Conservation (phyloP, 2,888 invertebrate genomes). For the Phrixothrix hirtus region DNA sequence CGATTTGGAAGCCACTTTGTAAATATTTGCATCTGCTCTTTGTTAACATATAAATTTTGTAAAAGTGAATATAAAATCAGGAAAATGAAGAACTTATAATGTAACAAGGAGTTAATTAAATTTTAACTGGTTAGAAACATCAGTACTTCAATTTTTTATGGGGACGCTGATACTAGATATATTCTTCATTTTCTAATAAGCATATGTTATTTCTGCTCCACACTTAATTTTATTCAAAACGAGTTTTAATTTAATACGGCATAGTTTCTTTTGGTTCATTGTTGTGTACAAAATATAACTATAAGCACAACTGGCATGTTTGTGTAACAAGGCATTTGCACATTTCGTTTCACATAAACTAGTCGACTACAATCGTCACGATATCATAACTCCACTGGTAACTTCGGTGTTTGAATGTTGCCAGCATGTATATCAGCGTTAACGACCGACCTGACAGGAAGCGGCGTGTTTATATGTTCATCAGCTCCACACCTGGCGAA, state of each 20-base stretch:
- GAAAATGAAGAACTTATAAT: too few relatives aligned
- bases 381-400: slow-evolving; percentile 38
- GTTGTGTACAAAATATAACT: slow-evolving; percentile 22
- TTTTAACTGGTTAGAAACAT: too few relatives aligned
- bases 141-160: too few relatives aligned
- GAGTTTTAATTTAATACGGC: slow-evolving; percentile 1
- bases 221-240: not conserved
- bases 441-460: slow-evolving; percentile 45
- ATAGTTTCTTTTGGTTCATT: slow-evolving; percentile 18
- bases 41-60: too few relatives aligned
- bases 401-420: slow-evolving; percentile 38
- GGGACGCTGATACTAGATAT: too few relatives aligned
- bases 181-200: too few relatives aligned
- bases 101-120: too few relatives aligned
- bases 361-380: slow-evolving; percentile 37
- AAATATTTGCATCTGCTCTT: too few relatives aligned
- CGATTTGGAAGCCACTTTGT: too few relatives aligned
- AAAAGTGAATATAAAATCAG: too few relatives aligned
- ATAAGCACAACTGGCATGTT: slow-evolving; percentile 31
- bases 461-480: slow-evolving; percentile 47
- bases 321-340: slow-evolving; percentile 32
- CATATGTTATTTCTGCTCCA: too few relatives aligned
- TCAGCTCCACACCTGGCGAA: slow-evolving; percentile 45
- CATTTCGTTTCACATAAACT: slow-evolving; percentile 34
- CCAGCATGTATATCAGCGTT: slow-evolving; percentile 42